These are phyloP conservation scores for Papilio elwesi DNA, from an alignment of 2,888 invertebrate species.

Conservation along the genomic window DNA sequence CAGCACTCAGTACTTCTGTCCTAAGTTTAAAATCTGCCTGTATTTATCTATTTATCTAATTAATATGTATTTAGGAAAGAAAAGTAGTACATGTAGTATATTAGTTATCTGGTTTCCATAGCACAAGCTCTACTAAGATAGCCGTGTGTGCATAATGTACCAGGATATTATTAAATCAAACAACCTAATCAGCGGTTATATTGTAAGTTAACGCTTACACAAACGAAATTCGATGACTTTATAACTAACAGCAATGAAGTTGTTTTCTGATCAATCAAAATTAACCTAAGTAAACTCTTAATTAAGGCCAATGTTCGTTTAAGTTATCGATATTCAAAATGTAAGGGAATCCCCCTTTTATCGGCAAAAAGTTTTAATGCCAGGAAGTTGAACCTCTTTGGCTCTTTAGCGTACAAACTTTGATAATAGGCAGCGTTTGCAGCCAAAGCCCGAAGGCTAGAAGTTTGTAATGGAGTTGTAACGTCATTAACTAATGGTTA, in stretches of 20 bases:
- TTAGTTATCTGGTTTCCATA: too few relatives aligned
- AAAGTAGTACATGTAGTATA: too few relatives aligned
- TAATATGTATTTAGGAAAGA: too few relatives aligned
- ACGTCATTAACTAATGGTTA: slow-evolving; percentile 14
- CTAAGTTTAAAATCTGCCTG: too few relatives aligned
- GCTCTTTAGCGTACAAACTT: slow-evolving; percentile 27
- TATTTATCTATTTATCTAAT: too few relatives aligned
- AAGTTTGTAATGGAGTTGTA: slow-evolving; percentile 29
- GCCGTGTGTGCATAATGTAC: too few relatives aligned
- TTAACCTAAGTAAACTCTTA: slow-evolving; percentile 20
- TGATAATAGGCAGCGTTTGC: slow-evolving; percentile 33
- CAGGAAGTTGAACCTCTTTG: slow-evolving; percentile 31
- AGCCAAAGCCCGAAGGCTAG: slow-evolving; percentile 10
- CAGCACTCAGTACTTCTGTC: too few relatives aligned
- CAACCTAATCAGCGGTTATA: too few relatives aligned
- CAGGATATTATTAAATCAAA: too few relatives aligned
- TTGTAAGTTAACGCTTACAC: not conserved
- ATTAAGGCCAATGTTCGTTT: slow-evolving; percentile 28
- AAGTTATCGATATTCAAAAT: slow-evolving; percentile 32
- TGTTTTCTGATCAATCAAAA: slow-evolving; percentile 5
- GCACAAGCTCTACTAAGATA: too few relatives aligned
- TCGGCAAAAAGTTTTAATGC: slow-evolving; percentile 33
- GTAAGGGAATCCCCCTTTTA: slow-evolving; percentile 25
- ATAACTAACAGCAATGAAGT: not conserved
- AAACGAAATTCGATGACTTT: slow-evolving; percentile 1